These are phyloP conservation scores for Bubo bubo DNA, from an alignment of 2,113 vertebrate species.

Conservation along the genomic window DNA sequence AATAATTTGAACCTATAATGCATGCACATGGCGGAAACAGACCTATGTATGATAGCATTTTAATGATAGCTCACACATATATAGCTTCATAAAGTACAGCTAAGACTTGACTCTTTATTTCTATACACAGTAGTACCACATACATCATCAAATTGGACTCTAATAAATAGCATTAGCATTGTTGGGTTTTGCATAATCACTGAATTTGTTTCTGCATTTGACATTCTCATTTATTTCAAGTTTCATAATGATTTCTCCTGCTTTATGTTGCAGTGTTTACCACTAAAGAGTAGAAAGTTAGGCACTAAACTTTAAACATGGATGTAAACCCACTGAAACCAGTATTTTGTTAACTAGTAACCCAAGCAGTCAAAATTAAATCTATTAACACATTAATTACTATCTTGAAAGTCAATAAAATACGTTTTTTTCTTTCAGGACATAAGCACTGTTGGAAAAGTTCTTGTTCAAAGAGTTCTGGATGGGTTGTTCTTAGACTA, in stretches of 20 bases:
- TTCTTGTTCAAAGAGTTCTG: slow-evolving; percentile 65
- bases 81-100: not conserved
- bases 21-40: not conserved
- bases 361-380: not conserved
- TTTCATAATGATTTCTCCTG: not conserved
- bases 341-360: not conserved
- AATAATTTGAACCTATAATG: not conserved
- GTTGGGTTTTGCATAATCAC: not conserved
- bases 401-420: not conserved
- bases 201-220: not conserved
- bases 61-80: not conserved
- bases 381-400: not conserved
- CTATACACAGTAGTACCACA: not conserved
- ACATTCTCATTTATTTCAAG: not conserved
- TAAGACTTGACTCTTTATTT: not conserved
- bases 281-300: not conserved
- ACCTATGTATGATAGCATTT: not conserved
- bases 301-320: not conserved
- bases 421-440: slow-evolving; percentile 38
- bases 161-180: not conserved
- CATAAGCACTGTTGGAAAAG: slow-evolving; percentile 66
- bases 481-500: slow-evolving; percentile 66
- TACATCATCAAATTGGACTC: not conserved
- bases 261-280: not conserved
- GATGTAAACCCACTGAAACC: not conserved